phyloP scores from a whole-genome alignment of 2,888 invertebrate genomes.

The Amblyjoppa fuscipennis region DNA sequence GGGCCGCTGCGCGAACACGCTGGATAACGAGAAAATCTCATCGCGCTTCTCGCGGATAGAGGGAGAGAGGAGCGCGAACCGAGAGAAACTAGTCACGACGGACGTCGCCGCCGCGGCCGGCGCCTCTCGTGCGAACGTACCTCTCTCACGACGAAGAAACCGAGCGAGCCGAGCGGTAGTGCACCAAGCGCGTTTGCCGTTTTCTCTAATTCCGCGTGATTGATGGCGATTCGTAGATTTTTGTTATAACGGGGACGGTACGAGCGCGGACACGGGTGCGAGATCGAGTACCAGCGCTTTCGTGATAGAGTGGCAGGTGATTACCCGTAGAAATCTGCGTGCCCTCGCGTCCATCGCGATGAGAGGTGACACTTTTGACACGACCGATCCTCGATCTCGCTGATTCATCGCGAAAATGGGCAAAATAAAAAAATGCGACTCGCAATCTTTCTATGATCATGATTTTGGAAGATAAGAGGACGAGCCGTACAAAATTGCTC shows the following conservation, averaged over 20 bases:
- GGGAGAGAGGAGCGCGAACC: constrained; percentile 26
- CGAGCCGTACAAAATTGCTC: not conserved
- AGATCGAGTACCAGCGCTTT: constrained; percentile 49
- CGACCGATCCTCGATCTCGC: constrained; percentile 20
- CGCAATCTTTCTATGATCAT: not conserved
- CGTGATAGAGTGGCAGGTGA: constrained; percentile 75
- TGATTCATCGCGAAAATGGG: not conserved
- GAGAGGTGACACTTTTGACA: constrained; percentile 48
- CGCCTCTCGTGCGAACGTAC: constrained; percentile 65
- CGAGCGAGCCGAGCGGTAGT: constrained; percentile 29
- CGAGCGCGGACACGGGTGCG: constrained; percentile 26
- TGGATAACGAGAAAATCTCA: constrained; percentile 75
- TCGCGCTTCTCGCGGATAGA: constrained; percentile 45
- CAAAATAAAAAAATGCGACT: not conserved
- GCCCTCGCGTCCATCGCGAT: constrained; percentile 49
- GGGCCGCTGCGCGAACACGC: constrained; percentile 51
- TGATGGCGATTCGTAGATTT: constrained; percentile 80
- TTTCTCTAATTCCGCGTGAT: constrained; percentile 81
- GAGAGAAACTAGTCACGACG: constrained; percentile 67
- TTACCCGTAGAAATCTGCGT: constrained; percentile 73
- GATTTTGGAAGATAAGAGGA: not conserved
- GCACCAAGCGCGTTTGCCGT: constrained; percentile 66
- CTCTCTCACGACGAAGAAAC: constrained; percentile 63
- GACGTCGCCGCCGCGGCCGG: constrained; percentile 58
- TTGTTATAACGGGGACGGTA: constrained; percentile 62